Conservation (phyloP, 2,113 vertebrate species). For the Mustela nigripes region DNA sequence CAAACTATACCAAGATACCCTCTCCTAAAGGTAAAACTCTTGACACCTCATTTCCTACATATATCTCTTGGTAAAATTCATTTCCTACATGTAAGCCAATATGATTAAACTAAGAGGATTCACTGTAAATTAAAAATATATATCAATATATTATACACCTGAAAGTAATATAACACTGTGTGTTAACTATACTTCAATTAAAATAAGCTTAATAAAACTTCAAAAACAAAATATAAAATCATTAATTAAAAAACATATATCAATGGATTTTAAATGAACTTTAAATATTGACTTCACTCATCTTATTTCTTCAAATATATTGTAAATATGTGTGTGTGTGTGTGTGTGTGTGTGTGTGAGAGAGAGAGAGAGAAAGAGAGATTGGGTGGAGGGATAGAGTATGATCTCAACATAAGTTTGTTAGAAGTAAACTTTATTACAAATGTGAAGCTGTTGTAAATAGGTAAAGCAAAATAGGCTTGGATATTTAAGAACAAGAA, state of each 20-base stretch:
- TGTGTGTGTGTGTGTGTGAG: neutral
- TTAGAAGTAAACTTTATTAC: neutral
- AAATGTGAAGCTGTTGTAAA: neutral
- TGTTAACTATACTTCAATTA: neutral
- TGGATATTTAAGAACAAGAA: constrained; percentile 14
- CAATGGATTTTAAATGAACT: neutral
- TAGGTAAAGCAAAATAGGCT: neutral
- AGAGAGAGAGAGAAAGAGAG: neutral
- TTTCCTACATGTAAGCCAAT: neutral
- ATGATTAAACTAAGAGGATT: neutral
- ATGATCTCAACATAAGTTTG: neutral
- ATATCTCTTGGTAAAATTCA: neutral
- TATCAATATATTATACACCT: neutral
- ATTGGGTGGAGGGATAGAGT: neutral
- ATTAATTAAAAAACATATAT: neutral
- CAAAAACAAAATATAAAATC: neutral
- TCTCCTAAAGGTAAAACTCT: constrained; percentile 1
- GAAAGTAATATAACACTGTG: neutral
- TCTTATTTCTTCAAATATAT: neutral
- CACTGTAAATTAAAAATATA: neutral
- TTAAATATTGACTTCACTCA: neutral
- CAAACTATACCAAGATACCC: constrained; percentile 3
- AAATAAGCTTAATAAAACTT: neutral
- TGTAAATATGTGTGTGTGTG: neutral
- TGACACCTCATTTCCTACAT: constrained; percentile 24